Evolutionary conservation across 1,140 invertebrate genomes (phyloP), one percentile per base, ranked within the genome.

Genomic region (Acromyrmex charruanus): DNA sequence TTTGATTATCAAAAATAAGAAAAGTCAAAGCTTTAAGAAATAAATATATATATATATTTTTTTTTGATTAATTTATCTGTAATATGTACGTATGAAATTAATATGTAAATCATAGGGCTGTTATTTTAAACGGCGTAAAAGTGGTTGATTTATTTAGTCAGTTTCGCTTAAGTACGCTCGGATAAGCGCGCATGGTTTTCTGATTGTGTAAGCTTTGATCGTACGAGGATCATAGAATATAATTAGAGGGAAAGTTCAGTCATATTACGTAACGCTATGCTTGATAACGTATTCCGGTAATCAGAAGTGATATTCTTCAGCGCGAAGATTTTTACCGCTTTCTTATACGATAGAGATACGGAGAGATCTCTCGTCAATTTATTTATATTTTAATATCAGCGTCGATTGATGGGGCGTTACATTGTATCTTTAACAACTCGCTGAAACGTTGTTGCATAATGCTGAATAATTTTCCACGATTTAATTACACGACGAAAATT

Each of bases 211-310:
- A 81, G n/a, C 21, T 69, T 81, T 39, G 61, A 39, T 80, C 44
- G 58, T 44, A 14, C 6, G 21, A 79, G 12, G 16, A 68, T 80
- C 14, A 49, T 6, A 39, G 49, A 39, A 81, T 55, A 49, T 69
- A 81, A 81, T 81, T 81, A 14, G 16, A 81, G 49, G 66, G 65
- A 81, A 81, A 81, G 77, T 80, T 80, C 28, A 66, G 31, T 39
- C 63, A 80, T 68, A 80, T 68, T 69, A 66, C 12, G 49, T 69
- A 80, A 80, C n/a, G 28, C 21, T 21, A 10, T 28, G 12, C 44
- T 55, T 25, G 49, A 81, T 69, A 68, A 68, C 14, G 61, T 49
- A 66, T 69, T 69, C 31, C 39, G 21, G 35, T 77, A 77, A 49
- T 81, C n/a, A 28, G 31, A 55, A 80, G 9, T 55, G 28, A 39